Base-by-base conservation (phyloP, 2,888 invertebrate species). In the Harpalus rubripes region DNA sequence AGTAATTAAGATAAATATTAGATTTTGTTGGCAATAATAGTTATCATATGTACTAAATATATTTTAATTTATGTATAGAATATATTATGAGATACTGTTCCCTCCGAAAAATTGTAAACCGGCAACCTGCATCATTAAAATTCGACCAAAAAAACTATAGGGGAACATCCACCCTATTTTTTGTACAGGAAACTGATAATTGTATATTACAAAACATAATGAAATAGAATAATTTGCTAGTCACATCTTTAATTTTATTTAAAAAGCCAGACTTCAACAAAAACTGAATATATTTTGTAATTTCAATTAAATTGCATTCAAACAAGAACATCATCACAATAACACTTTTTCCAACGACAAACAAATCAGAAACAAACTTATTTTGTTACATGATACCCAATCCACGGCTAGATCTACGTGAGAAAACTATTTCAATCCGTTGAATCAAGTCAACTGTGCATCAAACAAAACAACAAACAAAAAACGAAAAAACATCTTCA, bases 401-500 rank as follows among this genome's bases (percentile, higher is more conserved):
- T 74, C 16, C 72, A 74, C 72, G 72, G 68, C 26, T 63, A 63
- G 39, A 74, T 74, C 44, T 44, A 74, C 72, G 72, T 74, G 72
- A 74, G 72, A 74, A 74, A 74, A 74, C 72, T 74, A 74, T 74
- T 74, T 18, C 41, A 74, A 74, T 74, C 72, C 44, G 39, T 74
- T 44, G 41, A 74, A 44, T 74, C 44, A 74, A 74, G 41, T 44
- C 16, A 74, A 74, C 44, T 74, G 72, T 44, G 72, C 44, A 74
- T 74, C 22, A 74, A 41, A 39, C 68, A 68, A 74, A 74, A 74
- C 72, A 74, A 74, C 68, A 74, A 74, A 74, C 44, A 74, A 74
- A 44, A 74, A 74, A 74, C 0, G 1, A 68, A 68, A 74, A 41
- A 44, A 41, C 72, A 41, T 44, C 72, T 41, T 74, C 72, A 74